Conservation (phyloP, 2,888 invertebrate genomes). For the Ormia ochracea region DNA sequence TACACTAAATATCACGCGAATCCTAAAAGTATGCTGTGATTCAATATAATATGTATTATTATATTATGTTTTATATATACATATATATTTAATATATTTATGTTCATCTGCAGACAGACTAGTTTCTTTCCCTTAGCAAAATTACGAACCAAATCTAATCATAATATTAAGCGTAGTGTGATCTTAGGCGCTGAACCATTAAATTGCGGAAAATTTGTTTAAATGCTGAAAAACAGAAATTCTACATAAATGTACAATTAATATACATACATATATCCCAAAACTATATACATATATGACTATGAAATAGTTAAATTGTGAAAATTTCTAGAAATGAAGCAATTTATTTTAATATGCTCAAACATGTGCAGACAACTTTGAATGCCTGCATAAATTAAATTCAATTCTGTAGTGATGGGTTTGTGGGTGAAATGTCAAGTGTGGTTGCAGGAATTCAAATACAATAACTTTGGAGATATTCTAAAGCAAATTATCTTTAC, state of each 20-base stretch:
- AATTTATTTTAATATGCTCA: conserved; percentile 16
- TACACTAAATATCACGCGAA: no score
- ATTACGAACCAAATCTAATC: conserved; percentile 13
- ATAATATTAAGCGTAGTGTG: conserved; percentile 53
- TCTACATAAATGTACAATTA: conserved; percentile 24
- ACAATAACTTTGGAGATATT: not conserved
- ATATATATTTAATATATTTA: not conserved
- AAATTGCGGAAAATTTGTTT: conserved; percentile 64
- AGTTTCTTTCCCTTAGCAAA: not conserved
- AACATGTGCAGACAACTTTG: not conserved
- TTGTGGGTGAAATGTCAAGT: not conserved
- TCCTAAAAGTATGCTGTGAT: conserved; percentile 30
- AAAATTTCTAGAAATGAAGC: conserved; percentile 4
- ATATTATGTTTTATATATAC: not conserved
- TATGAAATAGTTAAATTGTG: conserved; percentile 22
- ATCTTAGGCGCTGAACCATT: conserved; percentile 66
- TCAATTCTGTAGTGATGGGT: not conserved
- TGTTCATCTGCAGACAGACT: not conserved
- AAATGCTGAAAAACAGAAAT: conserved; percentile 21
- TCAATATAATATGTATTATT: not conserved
- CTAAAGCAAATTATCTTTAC: no score
- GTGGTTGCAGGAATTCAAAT: not conserved
- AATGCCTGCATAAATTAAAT: not conserved
- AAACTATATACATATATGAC: conserved; percentile 8
- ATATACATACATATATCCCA: not conserved